These are phyloP conservation scores for Cartodere bifasciata DNA, from an alignment of 2,888 invertebrate genomes.

Conservation along the genomic window DNA sequence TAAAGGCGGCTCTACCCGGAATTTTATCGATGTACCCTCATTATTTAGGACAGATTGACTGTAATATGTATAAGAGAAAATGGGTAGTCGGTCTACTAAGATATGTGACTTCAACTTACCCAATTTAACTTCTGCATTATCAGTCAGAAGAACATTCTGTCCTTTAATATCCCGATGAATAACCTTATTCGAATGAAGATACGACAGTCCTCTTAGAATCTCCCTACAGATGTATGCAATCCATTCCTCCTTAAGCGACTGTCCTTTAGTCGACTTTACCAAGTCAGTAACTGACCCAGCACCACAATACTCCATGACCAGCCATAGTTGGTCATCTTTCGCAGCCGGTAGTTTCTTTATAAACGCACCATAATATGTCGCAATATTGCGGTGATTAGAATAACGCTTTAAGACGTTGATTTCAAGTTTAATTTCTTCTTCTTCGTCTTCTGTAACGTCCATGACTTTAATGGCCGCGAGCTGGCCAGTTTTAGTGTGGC, in stretches of 20 bases:
- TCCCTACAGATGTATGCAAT: constrained; percentile 98
- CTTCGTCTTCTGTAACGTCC: constrained; percentile 99
- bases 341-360: constrained; percentile 98
- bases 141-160: constrained; percentile 97
- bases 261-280: constrained; percentile 98
- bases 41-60: too few relatives aligned
- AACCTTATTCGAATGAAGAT: constrained; percentile 97
- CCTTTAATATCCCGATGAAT: constrained; percentile 99
- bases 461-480: constrained; percentile 99
- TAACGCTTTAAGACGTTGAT: constrained; percentile 99
- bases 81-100: too few relatives aligned
- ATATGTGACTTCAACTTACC: too few relatives aligned
- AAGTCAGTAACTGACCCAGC: constrained; percentile 98
- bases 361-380: constrained; percentile 99
- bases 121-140: constrained; percentile 99
- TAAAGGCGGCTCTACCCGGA: too few relatives aligned
- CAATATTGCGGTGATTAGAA: constrained; percentile 98
- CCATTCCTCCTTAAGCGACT: constrained; percentile 98
- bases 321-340: constrained; percentile 98
- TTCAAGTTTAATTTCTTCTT: constrained; percentile 99
- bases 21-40: too few relatives aligned
- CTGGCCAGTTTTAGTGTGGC: constrained; percentile 99
- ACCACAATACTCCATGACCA: constrained; percentile 99
- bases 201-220: constrained; percentile 87
- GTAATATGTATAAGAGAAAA: too few relatives aligned